Base-by-base conservation (phyloP, 2,113 vertebrate genomes). In the Hemibates koningsi region DNA sequence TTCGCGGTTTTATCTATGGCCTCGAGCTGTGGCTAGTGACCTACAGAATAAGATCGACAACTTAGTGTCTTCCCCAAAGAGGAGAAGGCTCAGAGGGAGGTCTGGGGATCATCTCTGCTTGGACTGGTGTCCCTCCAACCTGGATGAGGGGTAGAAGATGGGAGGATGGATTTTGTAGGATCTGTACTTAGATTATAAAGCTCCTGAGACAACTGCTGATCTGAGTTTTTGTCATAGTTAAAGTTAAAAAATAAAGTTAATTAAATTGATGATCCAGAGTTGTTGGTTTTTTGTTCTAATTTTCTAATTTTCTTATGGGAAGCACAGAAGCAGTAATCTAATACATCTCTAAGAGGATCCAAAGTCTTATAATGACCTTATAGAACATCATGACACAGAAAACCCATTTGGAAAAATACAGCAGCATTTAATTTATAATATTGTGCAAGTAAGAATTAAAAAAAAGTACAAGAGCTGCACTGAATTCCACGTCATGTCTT, bases 61-160 rank as follows among this genome's bases (percentile, higher is more conserved):
- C 21, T 73, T 13, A 6, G n/a, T 71, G 5, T 43, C 66, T 21
- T 41, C 12, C 38, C 14, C 13, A 21, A 27, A 73, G 41, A 45
- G 41, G 68, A 73, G 41, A 43, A 4, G 21, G 13, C 8, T 45
- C 38, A 45, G 68, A 27, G 41, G 68, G 41, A 17, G 38, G 21
- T 45, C 14, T 73, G 68, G 0, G 68, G 0, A 1, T 43, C 19
- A 41, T n/a, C 66, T 43, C 66, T 73, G 38, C 13, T 73, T 73
- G 14, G 21, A 73, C 13, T 73, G 66, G 0, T 16, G 12, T 41
- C 21, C 66, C 38, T 24, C 12, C 66, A 14, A 0, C 21, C 21
- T 27, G 38, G 21, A 73, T 73, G 13, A 73, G 38, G 2, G 38
- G 66, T 43, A 27, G 66, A 73, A 45, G 38, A 9, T 43, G 8